Base-by-base conservation (phyloP, 2,888 invertebrate species). In the Epinotia ramella region DNA sequence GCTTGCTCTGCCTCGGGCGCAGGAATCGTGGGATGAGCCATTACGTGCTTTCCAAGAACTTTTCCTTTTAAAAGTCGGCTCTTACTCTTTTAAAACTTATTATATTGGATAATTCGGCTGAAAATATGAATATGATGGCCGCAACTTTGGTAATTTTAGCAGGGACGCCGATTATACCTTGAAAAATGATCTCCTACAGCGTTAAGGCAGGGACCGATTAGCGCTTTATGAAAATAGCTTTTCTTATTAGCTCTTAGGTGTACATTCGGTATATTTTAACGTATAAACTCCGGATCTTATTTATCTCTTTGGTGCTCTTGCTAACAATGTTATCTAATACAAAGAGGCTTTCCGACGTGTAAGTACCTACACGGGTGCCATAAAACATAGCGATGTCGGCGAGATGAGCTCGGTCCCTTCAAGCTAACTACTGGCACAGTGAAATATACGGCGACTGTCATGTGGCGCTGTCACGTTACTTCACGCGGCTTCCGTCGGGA, bases 41-140 rank as follows among this genome's bases (percentile, higher is more conserved):
- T 94, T 93, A 93, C 93, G 91, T 92, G 92, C 92, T 93, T 92
- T 91, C 88, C 83, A 79, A 84, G 86, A 94, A 94, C 91, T 94
- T 94, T 94, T 93, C 92, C 92, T 92, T 94, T 94, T 94, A 93
- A 93, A 94, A 94, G 90, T 93, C 90, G 88, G 89, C 90, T 91
- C 89, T 90, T 93, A 92, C 93, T 93, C 91, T 92, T 93, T 91
- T 91, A 79, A 90, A 93, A 93, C 91, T 93, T 93, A 90, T 91
- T 91, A 92, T 91, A 94, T 92, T 92, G 89, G 93, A 93, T 92
- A 92, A 93, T 93, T 94, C 87, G 84, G 84, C 87, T 81, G 86
- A 90, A 93, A 93, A 92, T 93, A 92, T 92, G 92, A 90, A 91
- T 92, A 91, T 88, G 91, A 91, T 90, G 88, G 90, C 84, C 85